Conservation (phyloP, 2,113 vertebrate genomes). For the Delphinus delphis region DNA sequence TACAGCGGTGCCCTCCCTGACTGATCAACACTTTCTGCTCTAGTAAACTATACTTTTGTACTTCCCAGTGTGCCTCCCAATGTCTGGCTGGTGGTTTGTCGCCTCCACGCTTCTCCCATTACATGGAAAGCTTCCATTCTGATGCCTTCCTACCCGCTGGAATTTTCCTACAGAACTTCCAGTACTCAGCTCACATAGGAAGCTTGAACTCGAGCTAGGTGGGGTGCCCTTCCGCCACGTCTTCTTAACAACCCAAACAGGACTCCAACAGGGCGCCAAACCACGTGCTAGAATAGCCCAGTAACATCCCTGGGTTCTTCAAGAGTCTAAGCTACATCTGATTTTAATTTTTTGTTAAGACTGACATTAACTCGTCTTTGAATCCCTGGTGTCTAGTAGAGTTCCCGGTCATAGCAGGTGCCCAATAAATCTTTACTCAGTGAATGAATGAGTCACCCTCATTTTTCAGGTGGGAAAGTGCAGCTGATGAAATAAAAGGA, state of each 20-base stretch:
- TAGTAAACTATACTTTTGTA: background rate
- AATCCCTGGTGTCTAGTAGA: background rate
- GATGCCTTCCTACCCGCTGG: too few relatives aligned
- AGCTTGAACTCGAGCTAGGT: background rate
- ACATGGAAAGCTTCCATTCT: background rate
- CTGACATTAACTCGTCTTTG: background rate
- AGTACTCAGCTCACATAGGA: background rate
- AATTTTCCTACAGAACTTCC: background rate
- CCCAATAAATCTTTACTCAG: background rate
- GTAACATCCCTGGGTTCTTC: too few relatives aligned
- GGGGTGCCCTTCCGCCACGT: background rate
- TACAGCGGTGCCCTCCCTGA: fast-evolving
- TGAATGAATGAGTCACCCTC: background rate
- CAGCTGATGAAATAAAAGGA: background rate
- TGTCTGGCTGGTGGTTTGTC: background rate
- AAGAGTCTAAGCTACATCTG: background rate
- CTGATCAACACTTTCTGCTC: fast-evolving
- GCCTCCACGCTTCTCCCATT: background rate
- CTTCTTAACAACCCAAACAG: background rate
- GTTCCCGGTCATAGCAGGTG: background rate
- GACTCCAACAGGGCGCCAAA: background rate
- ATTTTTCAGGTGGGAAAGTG: background rate
- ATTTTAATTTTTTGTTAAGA: background rate
- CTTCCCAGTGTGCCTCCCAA: background rate
- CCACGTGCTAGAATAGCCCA: fast-evolving